Conservation (phyloP, 2,888 invertebrate species). For the Ceramica pisi region DNA sequence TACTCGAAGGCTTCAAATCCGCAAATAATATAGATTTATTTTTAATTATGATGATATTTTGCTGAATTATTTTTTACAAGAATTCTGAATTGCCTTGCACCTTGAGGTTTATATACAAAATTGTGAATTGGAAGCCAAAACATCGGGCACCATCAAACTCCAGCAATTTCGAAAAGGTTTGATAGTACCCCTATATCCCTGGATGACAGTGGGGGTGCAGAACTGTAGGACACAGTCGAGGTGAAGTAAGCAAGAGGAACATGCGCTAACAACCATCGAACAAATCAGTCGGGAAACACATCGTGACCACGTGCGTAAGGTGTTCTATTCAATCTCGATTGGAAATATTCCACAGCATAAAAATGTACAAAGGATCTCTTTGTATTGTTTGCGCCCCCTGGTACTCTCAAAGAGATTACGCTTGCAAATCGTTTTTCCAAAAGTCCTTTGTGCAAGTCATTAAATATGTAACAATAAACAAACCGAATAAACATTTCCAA, state of each 20-base stretch:
- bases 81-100: slow-evolving; percentile 4
- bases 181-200: slow-evolving; percentile 49
- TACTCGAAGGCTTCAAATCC: slow-evolving; percentile 48
- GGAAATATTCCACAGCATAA: slow-evolving; percentile 37
- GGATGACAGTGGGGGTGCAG: slow-evolving; percentile 61
- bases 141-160: slow-evolving; percentile 47
- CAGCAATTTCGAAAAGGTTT: slow-evolving; percentile 29
- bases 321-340: slow-evolving; percentile 53
- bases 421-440: slow-evolving; percentile 42
- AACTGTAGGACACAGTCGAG: slow-evolving; percentile 64
- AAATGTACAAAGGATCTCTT: slow-evolving; percentile 28
- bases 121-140: slow-evolving; percentile 58
- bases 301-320: slow-evolving; percentile 67
- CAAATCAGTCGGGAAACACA: slow-evolving; percentile 63
- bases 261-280: slow-evolving; percentile 89
- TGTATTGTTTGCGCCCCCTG: slow-evolving; percentile 18
- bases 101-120: slow-evolving; percentile 3
- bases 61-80: background rate
- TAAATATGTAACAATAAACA: slow-evolving; percentile 58
- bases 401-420: slow-evolving; percentile 41
- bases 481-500: slow-evolving; percentile 57
- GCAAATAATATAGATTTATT: slow-evolving; percentile 32
- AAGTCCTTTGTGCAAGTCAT: slow-evolving; percentile 45
- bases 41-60: background rate
- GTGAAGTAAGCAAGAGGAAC: slow-evolving; percentile 85